Evolutionary conservation across 2,888 invertebrate genomes (phyloP), one percentile per base, ranked within the genome.

Genomic region (Lamellibrachia satsuma): DNA sequence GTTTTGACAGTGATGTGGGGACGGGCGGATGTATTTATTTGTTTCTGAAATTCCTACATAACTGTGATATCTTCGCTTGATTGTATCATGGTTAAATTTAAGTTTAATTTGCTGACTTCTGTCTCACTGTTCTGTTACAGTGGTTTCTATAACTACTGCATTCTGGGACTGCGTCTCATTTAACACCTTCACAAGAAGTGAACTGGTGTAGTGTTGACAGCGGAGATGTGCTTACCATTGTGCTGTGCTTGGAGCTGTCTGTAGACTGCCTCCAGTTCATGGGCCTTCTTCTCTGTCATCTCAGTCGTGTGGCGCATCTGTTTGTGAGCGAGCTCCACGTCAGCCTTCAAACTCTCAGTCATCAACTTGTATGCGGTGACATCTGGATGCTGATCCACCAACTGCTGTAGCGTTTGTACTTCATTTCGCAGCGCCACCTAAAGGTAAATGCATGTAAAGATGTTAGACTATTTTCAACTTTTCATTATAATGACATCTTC

Each of bases 301-400:
- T 90, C 90, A n/a, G 9, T 51, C n/a, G 90, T 90, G 57, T 39
- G 55, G 52, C 90, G 9, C 7, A 52, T 22, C 11, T 60, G 39
- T 9, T 52, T 90, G 92, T 92, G 90, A 60, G 57, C 75, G 22
- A 75, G 55, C 7, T 90, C 15, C 8, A 93, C 22, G 52, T 93
- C 93, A 4, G 92, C 90, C 90, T 90, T 90, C 92, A 93, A 57
- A 39, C 51, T 27, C 11, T 90, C 90, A 52, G 52, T 22, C 57
- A 92, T 92, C 92, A 90, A 52, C 92, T 93, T 51, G 27, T 27
- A 51, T 52, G 52, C 52, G 22, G 57, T 52, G 8, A 93, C 55
- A 15, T 93, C 93, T 15, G 95, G 95, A 92, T 95, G 94, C 93
- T 95, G 94, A 39, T 95, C 95, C 7, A 95, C 92, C 90, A 94